Evolutionary conservation across 2,113 vertebrate species (phyloP).

Genomic region (Paradoxurus hermaphroditus): DNA sequence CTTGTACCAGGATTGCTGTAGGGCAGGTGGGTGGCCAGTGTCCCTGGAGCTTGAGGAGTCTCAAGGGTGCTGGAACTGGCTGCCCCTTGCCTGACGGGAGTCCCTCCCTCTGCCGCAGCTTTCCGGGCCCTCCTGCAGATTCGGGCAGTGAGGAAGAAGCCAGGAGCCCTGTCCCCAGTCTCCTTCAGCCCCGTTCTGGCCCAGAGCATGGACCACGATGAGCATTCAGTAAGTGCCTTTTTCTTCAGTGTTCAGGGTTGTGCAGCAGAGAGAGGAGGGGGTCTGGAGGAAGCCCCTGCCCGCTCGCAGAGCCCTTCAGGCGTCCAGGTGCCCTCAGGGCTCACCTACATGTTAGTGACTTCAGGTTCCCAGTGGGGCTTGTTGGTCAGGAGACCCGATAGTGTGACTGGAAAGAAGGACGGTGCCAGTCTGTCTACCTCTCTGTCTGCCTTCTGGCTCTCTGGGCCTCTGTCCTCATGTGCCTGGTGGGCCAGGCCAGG

Average conservation of each 20-base stretch:
- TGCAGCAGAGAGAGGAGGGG: neutral
- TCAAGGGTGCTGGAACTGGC: neutral
- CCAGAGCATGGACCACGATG: constrained; percentile 96
- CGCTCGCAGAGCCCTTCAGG: neutral
- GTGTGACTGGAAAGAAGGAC: neutral
- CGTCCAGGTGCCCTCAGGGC: too few species aligned
- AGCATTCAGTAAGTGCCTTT: constrained; percentile 90
- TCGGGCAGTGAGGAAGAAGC: constrained; percentile 97
- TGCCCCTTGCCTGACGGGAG: neutral
- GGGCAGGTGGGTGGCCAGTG: neutral
- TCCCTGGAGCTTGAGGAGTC: neutral
- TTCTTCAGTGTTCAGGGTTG: rapidly evolving
- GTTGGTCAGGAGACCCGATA: neutral
- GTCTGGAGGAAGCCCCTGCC: neutral
- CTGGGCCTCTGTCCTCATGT: neutral
- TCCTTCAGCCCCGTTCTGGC: constrained; percentile 98
- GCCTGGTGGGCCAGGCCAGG: neutral
- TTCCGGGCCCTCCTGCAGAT: constrained; percentile 99
- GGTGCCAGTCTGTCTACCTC: neutral
- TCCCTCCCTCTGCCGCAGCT: constrained; percentile 80
- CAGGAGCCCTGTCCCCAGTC: constrained; percentile 93
- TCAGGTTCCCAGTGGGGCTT: neutral
- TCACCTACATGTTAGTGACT: too few species aligned
- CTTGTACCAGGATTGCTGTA: neutral
- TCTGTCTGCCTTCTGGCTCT: neutral